These are phyloP conservation scores for Caenorhabditis briggsae DNA, from an alignment of 1,140 invertebrate genomes.

Conservation along the genomic window DNA sequence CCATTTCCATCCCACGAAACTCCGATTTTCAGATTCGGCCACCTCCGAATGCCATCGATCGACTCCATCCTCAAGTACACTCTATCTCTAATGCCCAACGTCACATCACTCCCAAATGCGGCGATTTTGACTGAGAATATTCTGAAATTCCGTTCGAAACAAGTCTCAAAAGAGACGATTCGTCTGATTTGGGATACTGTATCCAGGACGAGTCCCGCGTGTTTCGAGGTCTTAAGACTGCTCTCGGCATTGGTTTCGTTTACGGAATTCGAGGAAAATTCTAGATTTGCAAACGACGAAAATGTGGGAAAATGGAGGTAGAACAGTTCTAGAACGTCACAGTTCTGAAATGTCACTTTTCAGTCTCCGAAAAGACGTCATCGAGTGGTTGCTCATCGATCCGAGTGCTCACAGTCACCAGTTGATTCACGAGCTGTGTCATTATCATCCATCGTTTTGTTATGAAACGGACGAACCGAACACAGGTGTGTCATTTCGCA, in stretches of 20 bases:
- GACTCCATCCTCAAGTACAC: slow-evolving; percentile 38
- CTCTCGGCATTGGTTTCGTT: not conserved
- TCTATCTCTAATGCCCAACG: not conserved
- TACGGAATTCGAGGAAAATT: slow-evolving; percentile 32
- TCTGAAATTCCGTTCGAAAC: not conserved
- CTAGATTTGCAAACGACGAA: slow-evolving; percentile 21
- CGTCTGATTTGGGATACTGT: slow-evolving; percentile 18
- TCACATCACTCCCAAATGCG: slow-evolving; percentile 1
- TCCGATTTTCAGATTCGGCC: not conserved
- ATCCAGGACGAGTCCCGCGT: not conserved
- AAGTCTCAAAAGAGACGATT: not conserved
- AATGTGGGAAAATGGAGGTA: slow-evolving; percentile 11
- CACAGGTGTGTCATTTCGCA: too few relatives aligned
- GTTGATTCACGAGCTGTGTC: not conserved
- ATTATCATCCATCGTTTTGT: slow-evolving; percentile 4
- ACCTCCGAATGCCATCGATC: not conserved
- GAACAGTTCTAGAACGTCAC: not conserved
- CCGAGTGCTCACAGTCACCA: not conserved
- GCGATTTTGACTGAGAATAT: not conserved
- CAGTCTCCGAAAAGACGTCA: slow-evolving; percentile 36
- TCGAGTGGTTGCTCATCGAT: slow-evolving; percentile 15
- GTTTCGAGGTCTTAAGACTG: not conserved
- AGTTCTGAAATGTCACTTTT: not conserved
- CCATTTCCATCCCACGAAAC: too few relatives aligned
- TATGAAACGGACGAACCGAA: not conserved